These are phyloP conservation scores for Tenrec ecaudatus DNA, from an alignment of 2,113 vertebrate genomes.

Conservation along the genomic window DNA sequence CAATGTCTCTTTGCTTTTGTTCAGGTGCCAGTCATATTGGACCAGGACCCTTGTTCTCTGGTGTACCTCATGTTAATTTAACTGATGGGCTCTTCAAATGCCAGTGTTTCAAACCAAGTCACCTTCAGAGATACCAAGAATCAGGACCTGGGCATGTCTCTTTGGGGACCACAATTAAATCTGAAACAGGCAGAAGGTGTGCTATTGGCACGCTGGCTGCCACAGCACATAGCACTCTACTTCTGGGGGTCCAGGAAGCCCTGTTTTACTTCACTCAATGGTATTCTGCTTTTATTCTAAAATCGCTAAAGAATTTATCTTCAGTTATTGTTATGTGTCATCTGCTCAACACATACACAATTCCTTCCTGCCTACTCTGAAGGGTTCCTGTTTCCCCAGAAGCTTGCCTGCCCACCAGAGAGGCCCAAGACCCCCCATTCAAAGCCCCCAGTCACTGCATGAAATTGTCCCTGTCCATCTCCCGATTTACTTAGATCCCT, in stretches of 20 bases:
- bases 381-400: background rate
- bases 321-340: background rate
- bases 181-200: background rate
- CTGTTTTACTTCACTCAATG: background rate
- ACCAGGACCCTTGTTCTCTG: background rate
- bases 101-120: background rate
- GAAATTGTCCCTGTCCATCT: rapidly evolving
- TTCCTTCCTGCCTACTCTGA: background rate
- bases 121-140: background rate
- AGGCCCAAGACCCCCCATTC: background rate
- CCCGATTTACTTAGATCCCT: background rate
- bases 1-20: background rate
- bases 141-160: background rate
- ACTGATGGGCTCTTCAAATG: background rate
- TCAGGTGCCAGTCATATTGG: background rate
- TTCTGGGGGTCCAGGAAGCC: background rate
- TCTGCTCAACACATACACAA: background rate
- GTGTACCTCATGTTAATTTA: background rate
- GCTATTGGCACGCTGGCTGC: background rate
- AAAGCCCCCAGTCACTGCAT: background rate
- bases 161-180: background rate
- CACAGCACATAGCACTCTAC: rapidly evolving
- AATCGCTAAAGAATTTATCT: background rate
- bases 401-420: rapidly evolving
- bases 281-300: background rate